Percentiles rank a stretch among this genome's conserved stretches.
Evolutionary conservation across 2,113 vertebrate species (phyloP).

Genomic region (Phalacrocorax brasilianus): DNA sequence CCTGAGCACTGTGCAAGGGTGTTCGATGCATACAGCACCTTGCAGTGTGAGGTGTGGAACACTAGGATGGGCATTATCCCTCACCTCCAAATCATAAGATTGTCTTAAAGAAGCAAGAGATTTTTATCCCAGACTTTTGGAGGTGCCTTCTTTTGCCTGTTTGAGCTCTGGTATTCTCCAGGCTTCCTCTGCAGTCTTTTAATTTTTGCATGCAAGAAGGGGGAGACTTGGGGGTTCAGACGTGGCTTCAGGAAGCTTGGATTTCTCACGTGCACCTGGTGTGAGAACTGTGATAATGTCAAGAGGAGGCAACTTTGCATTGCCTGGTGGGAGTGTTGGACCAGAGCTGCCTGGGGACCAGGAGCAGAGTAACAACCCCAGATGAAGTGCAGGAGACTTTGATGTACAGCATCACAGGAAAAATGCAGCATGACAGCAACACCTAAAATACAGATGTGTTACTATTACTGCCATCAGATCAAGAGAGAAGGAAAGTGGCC

Average conservation of each 20-base stretch:
- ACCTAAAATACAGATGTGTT: not conserved
- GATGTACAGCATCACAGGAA: not conserved
- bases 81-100: not conserved
- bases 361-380: not conserved
- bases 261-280: not conserved
- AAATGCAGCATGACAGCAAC: not conserved
- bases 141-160: not conserved
- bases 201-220: not conserved
- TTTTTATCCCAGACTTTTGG: not conserved
- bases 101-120: not conserved
- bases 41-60: not conserved
- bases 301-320: not conserved
- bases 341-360: not conserved
- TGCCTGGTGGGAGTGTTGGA: not conserved
- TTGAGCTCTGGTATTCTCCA: not conserved
- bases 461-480: not conserved
- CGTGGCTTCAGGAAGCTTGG: not conserved
- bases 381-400: not conserved
- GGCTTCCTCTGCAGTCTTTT: not conserved
- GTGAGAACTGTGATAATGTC: not conserved
- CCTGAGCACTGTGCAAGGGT: not conserved
- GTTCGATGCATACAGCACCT: not conserved
- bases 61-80: not conserved
- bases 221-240: not conserved
- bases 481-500: not conserved